Percentiles rank a stretch among this genome's conserved stretches.
Conservation (phyloP, 1,140 invertebrate genomes). For the Hyles vespertilio region DNA sequence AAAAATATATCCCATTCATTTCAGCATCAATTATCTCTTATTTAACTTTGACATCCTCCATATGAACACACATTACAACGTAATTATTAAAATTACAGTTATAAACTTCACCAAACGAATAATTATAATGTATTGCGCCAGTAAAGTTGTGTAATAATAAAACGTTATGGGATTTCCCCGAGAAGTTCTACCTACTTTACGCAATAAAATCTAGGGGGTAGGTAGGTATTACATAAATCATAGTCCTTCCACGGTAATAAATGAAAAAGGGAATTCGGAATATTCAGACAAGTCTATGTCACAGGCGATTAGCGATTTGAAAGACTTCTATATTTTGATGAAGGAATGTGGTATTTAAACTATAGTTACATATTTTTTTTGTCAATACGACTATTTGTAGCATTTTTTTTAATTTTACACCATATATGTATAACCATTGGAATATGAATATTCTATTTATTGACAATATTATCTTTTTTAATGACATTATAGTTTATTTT, state of each 20-base stretch:
- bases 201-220: constrained; percentile 61
- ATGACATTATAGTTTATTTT: too few relatives aligned
- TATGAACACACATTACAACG: not conserved
- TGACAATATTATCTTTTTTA: too few relatives aligned
- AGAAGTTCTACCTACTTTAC: constrained; percentile 37
- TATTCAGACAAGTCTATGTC: constrained; percentile 33
- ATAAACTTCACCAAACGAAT: not conserved
- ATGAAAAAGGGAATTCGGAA: constrained; percentile 60
- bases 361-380: too few relatives aligned
- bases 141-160: constrained; percentile 31
- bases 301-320: constrained; percentile 8
- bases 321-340: too few relatives aligned
- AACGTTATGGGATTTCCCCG: constrained; percentile 42
- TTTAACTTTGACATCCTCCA: not conserved
- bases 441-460: too few relatives aligned
- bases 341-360: too few relatives aligned
- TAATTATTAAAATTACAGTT: not conserved
- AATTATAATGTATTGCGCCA: too few relatives aligned
- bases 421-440: too few relatives aligned
- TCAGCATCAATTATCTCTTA: too few relatives aligned
- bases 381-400: too few relatives aligned
- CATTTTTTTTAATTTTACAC: too few relatives aligned
- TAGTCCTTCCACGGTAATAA: constrained; percentile 58
- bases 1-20: too few relatives aligned
- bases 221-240: constrained; percentile 67